Evolutionary conservation across 2,888 invertebrate genomes (phyloP).

Genomic region (Tenthredo amoena): DNA sequence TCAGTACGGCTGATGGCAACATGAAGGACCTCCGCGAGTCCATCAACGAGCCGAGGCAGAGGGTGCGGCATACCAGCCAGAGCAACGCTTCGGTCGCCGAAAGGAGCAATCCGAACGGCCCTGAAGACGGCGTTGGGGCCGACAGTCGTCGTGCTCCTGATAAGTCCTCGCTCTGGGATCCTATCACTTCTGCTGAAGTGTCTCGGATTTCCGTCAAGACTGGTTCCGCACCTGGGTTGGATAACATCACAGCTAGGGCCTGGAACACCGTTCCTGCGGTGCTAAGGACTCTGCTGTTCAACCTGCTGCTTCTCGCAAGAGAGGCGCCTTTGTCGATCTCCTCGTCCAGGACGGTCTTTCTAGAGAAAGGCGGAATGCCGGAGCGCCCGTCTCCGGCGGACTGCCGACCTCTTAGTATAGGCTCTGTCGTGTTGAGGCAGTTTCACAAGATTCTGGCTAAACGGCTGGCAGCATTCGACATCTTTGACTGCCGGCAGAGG

Average conservation of each 20-base stretch:
- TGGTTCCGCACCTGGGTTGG: conserved; percentile 59
- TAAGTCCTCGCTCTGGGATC: conserved; percentile 48
- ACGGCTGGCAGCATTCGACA: background rate
- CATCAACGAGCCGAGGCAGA: background rate
- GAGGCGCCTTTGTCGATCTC: background rate
- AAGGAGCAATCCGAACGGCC: background rate
- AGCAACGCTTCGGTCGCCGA: background rate
- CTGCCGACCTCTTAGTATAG: conserved; percentile 59
- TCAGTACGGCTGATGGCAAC: background rate
- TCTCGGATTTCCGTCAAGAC: background rate
- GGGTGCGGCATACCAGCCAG: background rate
- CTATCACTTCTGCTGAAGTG: conserved; percentile 52
- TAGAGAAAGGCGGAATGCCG: conserved; percentile 56
- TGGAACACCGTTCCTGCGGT: conserved; percentile 51
- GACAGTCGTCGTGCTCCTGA: background rate
- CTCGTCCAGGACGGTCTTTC: conserved; percentile 56
- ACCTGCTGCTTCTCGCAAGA: conserved; percentile 54
- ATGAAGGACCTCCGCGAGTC: background rate
- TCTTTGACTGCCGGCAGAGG: conserved; percentile 59
- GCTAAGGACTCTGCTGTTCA: conserved; percentile 56
- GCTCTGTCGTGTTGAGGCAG: conserved; percentile 54
- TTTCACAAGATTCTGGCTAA: conserved; percentile 58
- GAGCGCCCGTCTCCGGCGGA: background rate
- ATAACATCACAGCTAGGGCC: conserved; percentile 55
- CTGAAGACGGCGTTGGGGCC: background rate